phyloP scores from a whole-genome alignment of 1,140 invertebrate genomes.

The Trachelipus rathkii region DNA sequence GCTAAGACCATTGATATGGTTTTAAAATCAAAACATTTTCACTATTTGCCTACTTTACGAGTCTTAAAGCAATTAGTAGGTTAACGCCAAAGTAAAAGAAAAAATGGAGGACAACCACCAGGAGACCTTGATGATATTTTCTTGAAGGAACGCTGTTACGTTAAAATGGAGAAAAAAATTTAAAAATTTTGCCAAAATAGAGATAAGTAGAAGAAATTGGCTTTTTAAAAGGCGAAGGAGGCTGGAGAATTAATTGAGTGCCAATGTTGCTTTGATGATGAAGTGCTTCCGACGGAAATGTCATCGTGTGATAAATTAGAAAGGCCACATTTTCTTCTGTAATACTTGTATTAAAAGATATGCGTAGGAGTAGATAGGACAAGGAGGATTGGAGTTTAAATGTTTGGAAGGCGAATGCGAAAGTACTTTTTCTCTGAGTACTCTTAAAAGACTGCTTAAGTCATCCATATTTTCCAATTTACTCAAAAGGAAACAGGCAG shows the following conservation, averaged over 20 bases:
- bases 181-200: not conserved
- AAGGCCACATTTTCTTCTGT: slow-evolving; percentile 60
- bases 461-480: slow-evolving; percentile 57
- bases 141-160: slow-evolving; percentile 27
- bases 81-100: not conserved
- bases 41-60: slow-evolving; percentile 47
- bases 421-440: slow-evolving; percentile 52
- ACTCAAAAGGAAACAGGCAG: slow-evolving; percentile 56
- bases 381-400: slow-evolving; percentile 55
- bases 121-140: slow-evolving; percentile 26
- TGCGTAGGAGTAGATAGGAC: slow-evolving; percentile 55
- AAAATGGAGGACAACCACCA: not conserved
- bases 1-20: slow-evolving; percentile 47
- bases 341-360: slow-evolving; percentile 56
- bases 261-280: slow-evolving; percentile 59
- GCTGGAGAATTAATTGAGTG: slow-evolving; percentile 53
- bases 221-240: slow-evolving; percentile 47
- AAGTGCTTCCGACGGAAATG: slow-evolving; percentile 59
- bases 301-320: slow-evolving; percentile 51
- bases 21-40: slow-evolving; percentile 47
- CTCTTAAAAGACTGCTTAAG: slow-evolving; percentile 54
- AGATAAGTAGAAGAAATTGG: not conserved
- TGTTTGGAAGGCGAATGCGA: slow-evolving; percentile 55
- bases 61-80: no score
- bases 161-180: slow-evolving; percentile 17